phyloP scores from a whole-genome alignment of 2,888 invertebrate genomes.

The Galeopsomyia nigrocyanea region DNA sequence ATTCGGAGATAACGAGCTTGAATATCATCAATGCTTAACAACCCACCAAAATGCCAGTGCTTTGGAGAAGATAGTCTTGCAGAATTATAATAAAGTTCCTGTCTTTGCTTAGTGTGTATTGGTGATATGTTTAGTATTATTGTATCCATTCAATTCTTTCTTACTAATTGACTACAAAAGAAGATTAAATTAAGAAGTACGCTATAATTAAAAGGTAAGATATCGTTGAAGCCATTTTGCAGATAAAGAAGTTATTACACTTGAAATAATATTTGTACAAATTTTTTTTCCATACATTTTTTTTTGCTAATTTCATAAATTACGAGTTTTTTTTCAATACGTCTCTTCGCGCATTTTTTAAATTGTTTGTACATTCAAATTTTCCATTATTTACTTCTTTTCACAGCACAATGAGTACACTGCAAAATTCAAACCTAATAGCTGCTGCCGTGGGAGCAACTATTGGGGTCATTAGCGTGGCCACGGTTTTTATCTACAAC shows the following conservation, averaged over 20 bases:
- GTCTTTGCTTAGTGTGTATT: neutral
- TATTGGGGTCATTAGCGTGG: slow-evolving; percentile 62
- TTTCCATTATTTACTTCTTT: neutral
- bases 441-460: slow-evolving; percentile 63
- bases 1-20: no score
- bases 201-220: no score
- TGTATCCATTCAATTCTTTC: no score
- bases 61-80: neutral
- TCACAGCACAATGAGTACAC: slow-evolving; percentile 57
- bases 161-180: no score
- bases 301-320: no score
- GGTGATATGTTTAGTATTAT: slow-evolving; percentile 4
- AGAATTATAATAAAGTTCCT: neutral
- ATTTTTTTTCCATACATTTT: no score
- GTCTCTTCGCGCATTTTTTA: no score
- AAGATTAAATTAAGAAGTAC: no score
- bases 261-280: no score
- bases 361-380: no score
- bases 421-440: slow-evolving; percentile 57
- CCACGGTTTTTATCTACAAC: slow-evolving; percentile 61
- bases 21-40: no score
- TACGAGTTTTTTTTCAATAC: no score
- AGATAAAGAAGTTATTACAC: neutral
- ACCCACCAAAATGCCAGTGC: neutral
- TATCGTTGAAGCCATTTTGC: neutral